phyloP scores from a whole-genome alignment of 2,888 invertebrate species.

The Caenorhabditis doughertyi region DNA sequence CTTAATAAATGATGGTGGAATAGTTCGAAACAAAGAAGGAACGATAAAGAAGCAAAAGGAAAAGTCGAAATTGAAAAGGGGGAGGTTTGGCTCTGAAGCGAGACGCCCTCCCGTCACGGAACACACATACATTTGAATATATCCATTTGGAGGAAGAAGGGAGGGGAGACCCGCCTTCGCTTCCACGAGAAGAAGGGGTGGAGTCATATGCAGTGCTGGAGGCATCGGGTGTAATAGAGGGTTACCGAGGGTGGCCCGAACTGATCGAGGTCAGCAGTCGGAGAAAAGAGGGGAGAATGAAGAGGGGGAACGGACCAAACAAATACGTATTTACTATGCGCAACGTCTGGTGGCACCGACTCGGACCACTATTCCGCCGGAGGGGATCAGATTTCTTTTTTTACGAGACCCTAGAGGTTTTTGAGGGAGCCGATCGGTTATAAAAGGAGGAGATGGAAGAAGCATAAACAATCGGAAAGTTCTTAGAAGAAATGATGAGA shows the following conservation, averaged over 20 bases:
- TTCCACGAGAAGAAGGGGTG: constrained; percentile 49
- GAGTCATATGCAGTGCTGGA: constrained; percentile 58
- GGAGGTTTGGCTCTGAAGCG: constrained; percentile 27
- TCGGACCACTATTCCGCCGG: constrained; percentile 17
- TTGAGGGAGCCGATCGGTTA: constrained; percentile 16
- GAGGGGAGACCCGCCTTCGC: constrained; percentile 24
- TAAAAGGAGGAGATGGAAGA: neutral
- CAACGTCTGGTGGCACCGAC: constrained; percentile 53
- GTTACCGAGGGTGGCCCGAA: constrained; percentile 43
- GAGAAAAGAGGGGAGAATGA: constrained; percentile 22
- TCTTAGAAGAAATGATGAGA: constrained; percentile 11
- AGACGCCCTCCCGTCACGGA: constrained; percentile 40
- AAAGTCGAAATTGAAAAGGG: too few species aligned
- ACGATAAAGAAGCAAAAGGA: neutral
- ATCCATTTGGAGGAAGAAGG: constrained; percentile 41
- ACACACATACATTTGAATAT: constrained; percentile 52
- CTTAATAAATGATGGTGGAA: neutral
- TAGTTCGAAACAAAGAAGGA: neutral
- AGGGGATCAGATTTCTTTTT: constrained; percentile 54
- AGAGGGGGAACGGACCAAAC: constrained; percentile 45
- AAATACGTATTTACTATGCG: constrained; percentile 54
- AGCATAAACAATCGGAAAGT: constrained; percentile 53
- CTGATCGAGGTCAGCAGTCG: constrained; percentile 57
- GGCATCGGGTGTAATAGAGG: constrained; percentile 55
- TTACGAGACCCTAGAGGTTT: constrained; percentile 6